phyloP scores from a whole-genome alignment of 2,888 invertebrate genomes.

The Sturmia bella region DNA sequence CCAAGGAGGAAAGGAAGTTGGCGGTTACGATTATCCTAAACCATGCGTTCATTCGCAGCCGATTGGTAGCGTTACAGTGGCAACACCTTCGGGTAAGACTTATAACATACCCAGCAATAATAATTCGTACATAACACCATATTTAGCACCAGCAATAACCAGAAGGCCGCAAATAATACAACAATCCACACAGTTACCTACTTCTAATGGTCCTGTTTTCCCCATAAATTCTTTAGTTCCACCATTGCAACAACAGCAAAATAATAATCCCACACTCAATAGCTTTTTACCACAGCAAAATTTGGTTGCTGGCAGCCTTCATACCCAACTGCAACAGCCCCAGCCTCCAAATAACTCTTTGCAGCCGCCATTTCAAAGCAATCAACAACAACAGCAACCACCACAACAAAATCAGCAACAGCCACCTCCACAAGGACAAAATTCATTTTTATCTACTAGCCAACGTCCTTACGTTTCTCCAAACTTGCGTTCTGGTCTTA shows the following conservation, averaged over 20 bases:
- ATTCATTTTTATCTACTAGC: slow-evolving; percentile 74
- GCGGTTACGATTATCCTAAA: slow-evolving; percentile 76
- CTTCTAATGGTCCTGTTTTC: slow-evolving; percentile 56
- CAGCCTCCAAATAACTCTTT: slow-evolving; percentile 68
- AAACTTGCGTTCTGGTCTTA: slow-evolving; percentile 76
- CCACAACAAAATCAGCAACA: slow-evolving; percentile 47
- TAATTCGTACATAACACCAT: slow-evolving; percentile 77
- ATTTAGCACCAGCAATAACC: slow-evolving; percentile 78
- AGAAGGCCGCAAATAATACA: slow-evolving; percentile 74
- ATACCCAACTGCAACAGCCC: slow-evolving; percentile 43
- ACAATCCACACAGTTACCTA: slow-evolving; percentile 40
- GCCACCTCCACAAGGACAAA: slow-evolving; percentile 39
- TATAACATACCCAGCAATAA: slow-evolving; percentile 78
- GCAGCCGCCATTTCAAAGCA: slow-evolving; percentile 72
- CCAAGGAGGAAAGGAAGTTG: slow-evolving; percentile 69
- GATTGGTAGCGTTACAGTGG: slow-evolving; percentile 75
- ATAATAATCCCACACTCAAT: slow-evolving; percentile 38
- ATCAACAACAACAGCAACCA: slow-evolving; percentile 65
- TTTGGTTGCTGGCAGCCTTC: slow-evolving; percentile 7
- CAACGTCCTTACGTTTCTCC: slow-evolving; percentile 81
- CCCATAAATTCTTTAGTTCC: slow-evolving; percentile 72
- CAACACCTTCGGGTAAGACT: slow-evolving; percentile 77
- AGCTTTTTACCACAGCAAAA: slow-evolving; percentile 51
- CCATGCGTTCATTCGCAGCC: slow-evolving; percentile 69
- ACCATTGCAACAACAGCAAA: slow-evolving; percentile 64